These are phyloP conservation scores for Dryococelus australis DNA, from an alignment of 2,888 invertebrate genomes.

Conservation along the genomic window DNA sequence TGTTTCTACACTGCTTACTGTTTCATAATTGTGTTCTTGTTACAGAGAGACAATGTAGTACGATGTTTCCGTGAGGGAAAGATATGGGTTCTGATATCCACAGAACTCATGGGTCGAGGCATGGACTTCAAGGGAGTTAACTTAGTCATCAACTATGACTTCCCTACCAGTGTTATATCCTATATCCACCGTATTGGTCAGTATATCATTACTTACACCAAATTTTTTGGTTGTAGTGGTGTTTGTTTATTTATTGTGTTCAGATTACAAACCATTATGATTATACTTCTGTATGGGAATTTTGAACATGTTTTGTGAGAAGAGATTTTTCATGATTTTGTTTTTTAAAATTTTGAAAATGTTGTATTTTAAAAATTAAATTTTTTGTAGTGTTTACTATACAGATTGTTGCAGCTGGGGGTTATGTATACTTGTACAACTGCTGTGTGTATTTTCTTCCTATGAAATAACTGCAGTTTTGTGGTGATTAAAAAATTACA, in stretches of 20 bases:
- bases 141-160: conserved; percentile 96
- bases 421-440: too few relatives aligned
- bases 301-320: too few relatives aligned
- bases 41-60: conserved; percentile 90
- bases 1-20: too few relatives aligned
- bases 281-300: too few relatives aligned
- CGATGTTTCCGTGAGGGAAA: conserved; percentile 89
- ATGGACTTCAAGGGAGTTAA: conserved; percentile 97
- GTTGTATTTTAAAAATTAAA: too few relatives aligned
- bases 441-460: too few relatives aligned
- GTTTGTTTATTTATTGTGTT: not conserved
- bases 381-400: too few relatives aligned
- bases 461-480: too few relatives aligned
- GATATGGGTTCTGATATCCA: conserved; percentile 96
- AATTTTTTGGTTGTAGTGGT: not conserved
- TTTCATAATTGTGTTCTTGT: conserved; percentile 43
- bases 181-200: conserved; percentile 86
- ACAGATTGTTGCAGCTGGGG: too few relatives aligned
- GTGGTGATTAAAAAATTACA: too few relatives aligned
- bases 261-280: not conserved
- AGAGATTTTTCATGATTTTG: too few relatives aligned
- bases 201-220: conserved; percentile 32
- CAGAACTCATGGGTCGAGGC: conserved; percentile 95
- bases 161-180: conserved; percentile 87
- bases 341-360: too few relatives aligned